A percentile compares a stretch with the other conserved stretches of the same genome.
phyloP scores from a whole-genome alignment of 2,888 invertebrate species.

The Omphaloscelis lunosa region DNA sequence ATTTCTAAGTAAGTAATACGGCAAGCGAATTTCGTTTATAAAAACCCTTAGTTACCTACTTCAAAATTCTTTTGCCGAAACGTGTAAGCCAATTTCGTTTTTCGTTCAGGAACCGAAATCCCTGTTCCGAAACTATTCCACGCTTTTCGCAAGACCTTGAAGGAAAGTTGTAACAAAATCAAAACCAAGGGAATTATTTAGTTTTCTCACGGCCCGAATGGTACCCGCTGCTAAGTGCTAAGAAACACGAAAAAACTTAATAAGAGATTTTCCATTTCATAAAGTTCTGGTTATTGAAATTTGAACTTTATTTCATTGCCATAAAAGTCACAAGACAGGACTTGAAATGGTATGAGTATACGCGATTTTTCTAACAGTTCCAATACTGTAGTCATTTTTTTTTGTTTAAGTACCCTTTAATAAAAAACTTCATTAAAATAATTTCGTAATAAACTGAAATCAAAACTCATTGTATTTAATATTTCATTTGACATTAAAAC shows the following conservation, averaged over 20 bases:
- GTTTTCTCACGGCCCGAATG: slow-evolving; percentile 17
- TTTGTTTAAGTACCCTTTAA: not conserved
- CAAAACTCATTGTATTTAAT: slow-evolving; percentile 38
- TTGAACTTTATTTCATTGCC: not conserved
- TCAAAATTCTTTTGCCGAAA: slow-evolving; percentile 36
- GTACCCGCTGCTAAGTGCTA: not conserved
- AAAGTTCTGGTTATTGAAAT: not conserved
- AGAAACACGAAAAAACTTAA: not conserved
- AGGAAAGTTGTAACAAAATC: slow-evolving; percentile 34
- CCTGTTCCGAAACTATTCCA: slow-evolving; percentile 44
- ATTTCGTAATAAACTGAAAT: slow-evolving; percentile 45
- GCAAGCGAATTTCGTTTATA: not conserved
- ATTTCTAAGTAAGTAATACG: not conserved
- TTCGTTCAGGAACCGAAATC: slow-evolving; percentile 31
- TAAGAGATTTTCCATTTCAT: not conserved
- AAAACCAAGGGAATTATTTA: slow-evolving; percentile 44
- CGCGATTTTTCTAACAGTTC: not conserved
- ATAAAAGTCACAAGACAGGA: not conserved
- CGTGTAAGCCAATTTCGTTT: slow-evolving; percentile 39
- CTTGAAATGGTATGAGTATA: not conserved
- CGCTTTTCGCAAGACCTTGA: slow-evolving; percentile 19
- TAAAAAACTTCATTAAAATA: slow-evolving; percentile 30
- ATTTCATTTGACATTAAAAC: slow-evolving; percentile 33
- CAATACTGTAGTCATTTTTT: not conserved
- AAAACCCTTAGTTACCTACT: slow-evolving; percentile 22